Evolutionary conservation across 2,797 vertebrate species (phyloP).

Genomic region (Amphiprion clarkii): DNA sequence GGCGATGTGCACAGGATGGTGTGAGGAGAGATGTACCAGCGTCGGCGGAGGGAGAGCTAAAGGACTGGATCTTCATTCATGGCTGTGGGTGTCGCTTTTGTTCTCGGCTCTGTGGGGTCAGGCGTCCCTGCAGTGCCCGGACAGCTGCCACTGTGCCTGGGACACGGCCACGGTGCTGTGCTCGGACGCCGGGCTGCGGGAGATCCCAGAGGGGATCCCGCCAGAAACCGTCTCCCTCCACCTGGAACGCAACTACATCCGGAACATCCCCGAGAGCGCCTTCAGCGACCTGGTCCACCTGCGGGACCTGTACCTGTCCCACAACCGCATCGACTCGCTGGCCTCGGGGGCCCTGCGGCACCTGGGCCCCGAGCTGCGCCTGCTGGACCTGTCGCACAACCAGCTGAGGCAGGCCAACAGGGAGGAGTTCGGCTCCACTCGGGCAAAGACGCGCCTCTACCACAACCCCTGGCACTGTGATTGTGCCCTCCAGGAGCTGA

Average conservation of each 20-base stretch:
- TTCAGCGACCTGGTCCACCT: constrained; percentile 82
- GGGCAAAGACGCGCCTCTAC: constrained; percentile 83
- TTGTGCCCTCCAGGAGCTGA: constrained; percentile 86
- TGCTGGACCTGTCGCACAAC: constrained; percentile 87
- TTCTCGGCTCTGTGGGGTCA: constrained; percentile 66
- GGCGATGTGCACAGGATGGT: constrained; percentile 78
- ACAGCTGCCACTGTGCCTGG: constrained; percentile 79
- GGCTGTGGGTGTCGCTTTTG: constrained; percentile 64
- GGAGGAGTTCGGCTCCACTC: constrained; percentile 76
- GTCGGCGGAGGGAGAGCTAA: constrained; percentile 45
- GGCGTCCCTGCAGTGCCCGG: constrained; percentile 60
- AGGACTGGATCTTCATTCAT: constrained; percentile 48
- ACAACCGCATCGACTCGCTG: constrained; percentile 86
- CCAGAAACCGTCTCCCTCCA: constrained; percentile 83
- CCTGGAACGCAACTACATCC: constrained; percentile 87
- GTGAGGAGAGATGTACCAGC: constrained; percentile 69
- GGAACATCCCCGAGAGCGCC: constrained; percentile 79
- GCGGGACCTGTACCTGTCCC: constrained; percentile 85
- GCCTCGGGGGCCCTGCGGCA: constrained; percentile 81
- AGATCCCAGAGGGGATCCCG: constrained; percentile 84
- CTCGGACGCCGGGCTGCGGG: constrained; percentile 78
- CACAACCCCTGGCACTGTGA: constrained; percentile 89
- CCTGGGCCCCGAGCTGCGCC: constrained; percentile 80
- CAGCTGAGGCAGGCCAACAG: constrained; percentile 77
- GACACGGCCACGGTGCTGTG: constrained; percentile 84